Evolutionary conservation across 2,888 invertebrate genomes (phyloP).

Genomic region (Pristionchus arcanus): DNA sequence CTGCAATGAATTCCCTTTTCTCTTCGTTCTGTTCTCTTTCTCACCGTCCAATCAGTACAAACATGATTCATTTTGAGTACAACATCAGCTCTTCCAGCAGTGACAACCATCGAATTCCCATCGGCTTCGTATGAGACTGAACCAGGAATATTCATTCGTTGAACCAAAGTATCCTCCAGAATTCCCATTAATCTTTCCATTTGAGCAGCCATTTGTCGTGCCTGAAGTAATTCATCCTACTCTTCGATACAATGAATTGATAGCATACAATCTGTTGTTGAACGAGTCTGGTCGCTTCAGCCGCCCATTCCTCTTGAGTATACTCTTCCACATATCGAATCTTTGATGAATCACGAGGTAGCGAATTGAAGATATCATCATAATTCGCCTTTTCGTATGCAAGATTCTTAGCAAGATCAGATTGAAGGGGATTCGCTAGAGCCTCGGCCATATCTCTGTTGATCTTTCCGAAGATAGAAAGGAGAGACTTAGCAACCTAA

Average conservation of each 20-base stretch:
- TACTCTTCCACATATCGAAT: slow-evolving; percentile 73
- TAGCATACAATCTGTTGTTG: slow-evolving; percentile 64
- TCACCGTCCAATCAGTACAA: slow-evolving; percentile 66
- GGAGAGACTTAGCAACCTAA: slow-evolving; percentile 60
- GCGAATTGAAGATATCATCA: slow-evolving; percentile 66
- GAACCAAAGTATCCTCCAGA: slow-evolving; percentile 52
- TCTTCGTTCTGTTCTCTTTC: neutral
- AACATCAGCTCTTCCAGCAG: slow-evolving; percentile 60
- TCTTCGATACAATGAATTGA: too few species aligned
- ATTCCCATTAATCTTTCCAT: slow-evolving; percentile 53
- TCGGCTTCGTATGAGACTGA: neutral
- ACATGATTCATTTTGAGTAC: slow-evolving; percentile 58
- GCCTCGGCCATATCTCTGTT: slow-evolving; percentile 58
- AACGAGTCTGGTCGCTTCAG: slow-evolving; percentile 66
- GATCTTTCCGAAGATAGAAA: slow-evolving; percentile 61
- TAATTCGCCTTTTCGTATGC: slow-evolving; percentile 67
- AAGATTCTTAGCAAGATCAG: slow-evolving; percentile 65
- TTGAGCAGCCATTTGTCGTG: slow-evolving; percentile 52
- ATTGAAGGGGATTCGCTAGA: slow-evolving; percentile 64
- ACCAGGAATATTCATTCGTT: slow-evolving; percentile 39
- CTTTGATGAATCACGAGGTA: slow-evolving; percentile 64
- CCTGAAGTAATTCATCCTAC: slow-evolving; percentile 13
- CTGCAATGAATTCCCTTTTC: slow-evolving; percentile 1
- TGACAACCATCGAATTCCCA: slow-evolving; percentile 62
- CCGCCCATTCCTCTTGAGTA: slow-evolving; percentile 69